Evolutionary conservation across 2,797 vertebrate species (phyloP), one percentile per base, ranked within the genome.

Genomic region (Acrocephalus scirpaceus): DNA sequence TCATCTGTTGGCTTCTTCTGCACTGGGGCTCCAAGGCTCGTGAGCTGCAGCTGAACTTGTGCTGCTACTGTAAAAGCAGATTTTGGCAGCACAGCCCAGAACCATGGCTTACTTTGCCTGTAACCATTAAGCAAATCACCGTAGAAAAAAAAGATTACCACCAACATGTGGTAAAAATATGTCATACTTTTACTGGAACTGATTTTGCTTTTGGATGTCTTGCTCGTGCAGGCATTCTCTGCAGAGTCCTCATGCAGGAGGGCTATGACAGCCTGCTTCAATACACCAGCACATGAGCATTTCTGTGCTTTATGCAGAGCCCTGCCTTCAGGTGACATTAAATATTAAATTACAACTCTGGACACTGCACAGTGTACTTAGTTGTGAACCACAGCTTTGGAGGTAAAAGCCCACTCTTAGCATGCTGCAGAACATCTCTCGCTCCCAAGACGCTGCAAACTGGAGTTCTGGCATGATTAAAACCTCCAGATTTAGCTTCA

Each of bases 1-100:
- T 85, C 83, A 92, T 88, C 77, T 82, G 38, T 42, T 95, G 91
- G 82, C 94, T 93, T 95, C 89, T 93, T 78, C 38, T 50, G 95
- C n/a, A 30, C 79, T 67, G 80, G 82, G 92, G 88, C 95, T 94
- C 84, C 79, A 91, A 79, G 91, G 44, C 95, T 89, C 32, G 23
- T 14, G 73, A 93, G 93, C 95, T 97, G 94, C 85, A 96, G 96
- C 83, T 96, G 93, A 78, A 93, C 87, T 94, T 86, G 72, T 12
- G 20, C 93, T 73, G 92, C 96, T 97, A 95, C 90, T 73, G 92
- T 80, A 90, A 93, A 91, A 56, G 62, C 86, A 92, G 64, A 72
- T 69, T 92, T 64, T 70, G 88, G 92, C 92, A 91, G 71, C 21
- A 5, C 11, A 62, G 83, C 45, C 61, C 86, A 94, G 54, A 67